Evolutionary conservation across 1,140 invertebrate genomes (phyloP).

Genomic region (Cherax destructor): DNA sequence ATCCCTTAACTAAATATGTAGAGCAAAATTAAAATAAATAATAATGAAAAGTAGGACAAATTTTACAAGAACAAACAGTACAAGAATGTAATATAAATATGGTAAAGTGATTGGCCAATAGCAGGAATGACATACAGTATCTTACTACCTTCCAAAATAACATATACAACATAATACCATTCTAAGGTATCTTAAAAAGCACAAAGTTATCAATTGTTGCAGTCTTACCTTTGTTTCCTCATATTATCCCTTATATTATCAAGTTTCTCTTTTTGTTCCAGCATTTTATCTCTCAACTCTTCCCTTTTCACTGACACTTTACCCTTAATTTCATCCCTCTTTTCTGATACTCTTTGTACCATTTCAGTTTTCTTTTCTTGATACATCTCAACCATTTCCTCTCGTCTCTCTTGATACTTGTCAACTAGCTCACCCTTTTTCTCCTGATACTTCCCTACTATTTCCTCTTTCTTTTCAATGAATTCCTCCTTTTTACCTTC

Average conservation of each 20-base stretch:
- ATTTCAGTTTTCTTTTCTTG: conserved; percentile 41
- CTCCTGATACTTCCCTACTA: conserved; percentile 66
- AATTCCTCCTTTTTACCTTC: conserved; percentile 71
- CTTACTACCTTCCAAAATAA: too few relatives aligned
- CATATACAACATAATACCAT: not conserved
- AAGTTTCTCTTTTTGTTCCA: conserved; percentile 50
- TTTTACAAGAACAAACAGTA: too few relatives aligned
- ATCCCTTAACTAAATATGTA: too few relatives aligned
- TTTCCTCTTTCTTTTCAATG: conserved; percentile 62
- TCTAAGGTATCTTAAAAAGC: not conserved
- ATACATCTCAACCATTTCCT: conserved; percentile 53
- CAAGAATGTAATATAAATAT: too few relatives aligned
- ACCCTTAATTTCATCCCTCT: conserved; percentile 31
- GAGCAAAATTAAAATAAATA: too few relatives aligned
- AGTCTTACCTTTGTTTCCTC: conserved; percentile 30
- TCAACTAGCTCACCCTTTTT: conserved; percentile 63
- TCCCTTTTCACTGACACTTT: conserved; percentile 41
- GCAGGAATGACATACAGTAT: too few relatives aligned
- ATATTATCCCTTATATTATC: conserved; percentile 8
- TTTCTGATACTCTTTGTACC: conserved; percentile 11
- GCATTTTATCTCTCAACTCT: conserved; percentile 51
- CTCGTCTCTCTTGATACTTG: conserved; percentile 56
- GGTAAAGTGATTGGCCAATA: too few relatives aligned
- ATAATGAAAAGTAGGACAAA: too few relatives aligned
- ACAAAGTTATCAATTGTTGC: too few relatives aligned